Evolutionary conservation across 2,888 invertebrate genomes (phyloP).

Genomic region (Sthenelais limicola): DNA sequence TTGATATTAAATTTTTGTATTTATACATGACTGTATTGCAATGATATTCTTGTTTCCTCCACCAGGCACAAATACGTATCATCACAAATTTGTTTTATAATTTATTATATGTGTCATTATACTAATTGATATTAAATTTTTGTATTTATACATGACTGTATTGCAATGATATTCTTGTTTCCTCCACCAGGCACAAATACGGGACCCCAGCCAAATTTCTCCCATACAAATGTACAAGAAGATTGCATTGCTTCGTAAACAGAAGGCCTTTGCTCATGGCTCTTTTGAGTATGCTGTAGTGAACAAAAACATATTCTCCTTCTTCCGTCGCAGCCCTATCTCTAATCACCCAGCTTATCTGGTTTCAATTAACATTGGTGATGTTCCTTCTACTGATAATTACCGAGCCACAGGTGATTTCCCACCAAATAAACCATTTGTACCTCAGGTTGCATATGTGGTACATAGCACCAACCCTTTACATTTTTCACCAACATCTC

Average conservation of each 20-base stretch:
- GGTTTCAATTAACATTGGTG: conserved; percentile 31
- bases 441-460: conserved; percentile 19
- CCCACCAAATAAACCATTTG: conserved; percentile 11
- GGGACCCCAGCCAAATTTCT: conserved; percentile 29
- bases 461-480: conserved; percentile 8
- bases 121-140: no score
- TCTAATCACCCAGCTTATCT: conserved; percentile 31
- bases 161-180: no score
- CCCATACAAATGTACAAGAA: conserved; percentile 36
- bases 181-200: conserved; percentile 34
- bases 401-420: conserved; percentile 26
- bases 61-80: conserved; percentile 37
- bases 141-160: no score
- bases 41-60: no score
- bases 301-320: conserved; percentile 40
- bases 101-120: no score
- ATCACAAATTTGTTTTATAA: no score
- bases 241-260: conserved; percentile 29
- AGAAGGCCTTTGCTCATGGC: conserved; percentile 29
- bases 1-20: no score
- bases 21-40: no score
- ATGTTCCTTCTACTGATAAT: conserved; percentile 17
- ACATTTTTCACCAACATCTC: background rate
- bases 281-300: conserved; percentile 21
- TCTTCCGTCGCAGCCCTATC: background rate